A percentile compares a stretch with the other conserved stretches of the same genome.
Evolutionary conservation across 1,140 invertebrate species (phyloP).

Genomic region (Drosophila athabasca): DNA sequence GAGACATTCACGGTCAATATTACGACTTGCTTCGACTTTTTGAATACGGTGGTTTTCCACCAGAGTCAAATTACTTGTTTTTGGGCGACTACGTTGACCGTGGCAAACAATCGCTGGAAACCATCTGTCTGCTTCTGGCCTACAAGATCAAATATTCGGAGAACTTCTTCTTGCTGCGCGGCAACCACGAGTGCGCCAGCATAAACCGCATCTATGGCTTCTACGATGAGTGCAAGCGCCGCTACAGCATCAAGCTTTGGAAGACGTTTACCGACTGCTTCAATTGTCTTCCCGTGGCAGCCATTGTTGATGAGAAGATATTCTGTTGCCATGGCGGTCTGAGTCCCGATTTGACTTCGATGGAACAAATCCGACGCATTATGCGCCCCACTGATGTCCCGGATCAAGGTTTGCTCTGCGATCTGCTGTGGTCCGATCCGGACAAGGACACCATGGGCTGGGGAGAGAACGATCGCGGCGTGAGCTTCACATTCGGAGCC

Average conservation of each 20-base stretch:
- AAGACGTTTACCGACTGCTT: constrained; percentile 99
- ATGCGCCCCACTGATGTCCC: constrained; percentile 97
- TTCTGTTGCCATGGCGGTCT: constrained; percentile 98
- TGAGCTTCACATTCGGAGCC: constrained; percentile 97
- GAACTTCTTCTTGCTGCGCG: constrained; percentile 94
- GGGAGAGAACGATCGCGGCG: constrained; percentile 98
- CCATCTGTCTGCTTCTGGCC: constrained; percentile 96
- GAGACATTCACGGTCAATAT: constrained; percentile 99
- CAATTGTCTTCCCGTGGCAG: constrained; percentile 98
- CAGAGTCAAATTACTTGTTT: constrained; percentile 99
- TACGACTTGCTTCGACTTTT: constrained; percentile 98
- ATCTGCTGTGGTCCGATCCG: constrained; percentile 98
- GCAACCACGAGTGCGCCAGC: constrained; percentile 94
- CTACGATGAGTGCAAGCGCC: constrained; percentile 98
- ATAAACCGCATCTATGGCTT: constrained; percentile 99
- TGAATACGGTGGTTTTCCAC: constrained; percentile 99
- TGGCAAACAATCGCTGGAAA: constrained; percentile 94
- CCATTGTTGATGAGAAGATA: constrained; percentile 98
- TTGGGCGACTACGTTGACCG: constrained; percentile 94
- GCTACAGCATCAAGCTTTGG: constrained; percentile 99
- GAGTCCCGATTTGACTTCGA: constrained; percentile 94
- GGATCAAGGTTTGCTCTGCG: constrained; percentile 96
- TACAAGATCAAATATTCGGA: constrained; percentile 98
- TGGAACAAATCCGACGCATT: constrained; percentile 96
- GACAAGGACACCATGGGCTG: constrained; percentile 96